phyloP scores from a whole-genome alignment of 2,113 vertebrate species.

The Herpailurus yagouaroundi region DNA sequence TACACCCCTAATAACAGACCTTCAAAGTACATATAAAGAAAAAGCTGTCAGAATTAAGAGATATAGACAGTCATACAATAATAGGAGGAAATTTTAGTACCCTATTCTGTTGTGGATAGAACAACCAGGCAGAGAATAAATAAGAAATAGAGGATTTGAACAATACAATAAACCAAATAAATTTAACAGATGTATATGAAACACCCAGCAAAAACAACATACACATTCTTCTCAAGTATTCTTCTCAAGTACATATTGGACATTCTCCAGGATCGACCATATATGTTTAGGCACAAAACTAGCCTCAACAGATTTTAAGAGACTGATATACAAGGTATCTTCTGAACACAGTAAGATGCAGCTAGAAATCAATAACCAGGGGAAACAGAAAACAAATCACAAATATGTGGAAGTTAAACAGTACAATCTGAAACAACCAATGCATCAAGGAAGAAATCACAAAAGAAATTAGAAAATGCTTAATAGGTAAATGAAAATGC shows the following conservation, averaged over 20 bases:
- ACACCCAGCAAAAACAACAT: background rate
- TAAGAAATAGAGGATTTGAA: background rate
- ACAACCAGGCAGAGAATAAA: background rate
- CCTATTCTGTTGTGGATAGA: background rate
- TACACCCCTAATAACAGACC: background rate
- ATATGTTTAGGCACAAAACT: background rate
- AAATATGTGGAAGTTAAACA: background rate
- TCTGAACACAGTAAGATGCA: background rate
- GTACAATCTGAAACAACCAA: background rate
- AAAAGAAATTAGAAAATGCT: background rate
- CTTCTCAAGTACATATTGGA: background rate
- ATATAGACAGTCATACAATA: background rate
- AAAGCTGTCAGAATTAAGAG: background rate
- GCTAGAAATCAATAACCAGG: background rate
- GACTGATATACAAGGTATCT: background rate
- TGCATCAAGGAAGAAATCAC: background rate
- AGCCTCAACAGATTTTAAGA: background rate
- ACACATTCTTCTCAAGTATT: too few species aligned
- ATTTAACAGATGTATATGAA: background rate
- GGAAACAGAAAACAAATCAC: slow-evolving; percentile 1
- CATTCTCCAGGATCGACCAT: background rate
- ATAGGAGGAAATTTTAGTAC: background rate
- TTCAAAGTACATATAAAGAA: background rate
- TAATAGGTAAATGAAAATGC: background rate
- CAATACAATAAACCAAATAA: background rate